phyloP scores from a whole-genome alignment of 2,888 invertebrate species.

The Unio delphinus region DNA sequence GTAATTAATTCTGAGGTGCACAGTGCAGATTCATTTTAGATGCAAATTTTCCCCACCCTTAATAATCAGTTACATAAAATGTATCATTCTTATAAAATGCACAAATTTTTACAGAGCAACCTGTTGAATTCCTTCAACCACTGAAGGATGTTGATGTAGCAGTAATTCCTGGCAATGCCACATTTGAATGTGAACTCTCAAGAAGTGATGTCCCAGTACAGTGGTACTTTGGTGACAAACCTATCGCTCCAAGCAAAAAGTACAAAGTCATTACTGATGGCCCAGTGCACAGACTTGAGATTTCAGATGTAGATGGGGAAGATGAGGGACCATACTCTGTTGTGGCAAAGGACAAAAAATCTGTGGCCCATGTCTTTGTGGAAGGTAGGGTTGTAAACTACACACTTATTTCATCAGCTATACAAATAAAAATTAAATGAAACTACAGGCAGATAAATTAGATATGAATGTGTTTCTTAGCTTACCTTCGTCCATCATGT shows the following conservation, averaged over 20 bases:
- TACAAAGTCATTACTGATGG: conserved; percentile 63
- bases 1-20: too few relatives aligned
- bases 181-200: conserved; percentile 85
- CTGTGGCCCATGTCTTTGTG: conserved; percentile 64
- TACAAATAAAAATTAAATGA: too few relatives aligned
- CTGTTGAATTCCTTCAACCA: conserved; percentile 61
- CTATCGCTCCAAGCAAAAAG: conserved; percentile 77
- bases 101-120: conserved; percentile 55
- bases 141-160: conserved; percentile 62
- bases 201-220: conserved; percentile 76
- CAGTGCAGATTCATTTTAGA: too few relatives aligned
- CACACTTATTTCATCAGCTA: too few relatives aligned
- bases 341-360: conserved; percentile 59
- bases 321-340: conserved; percentile 66
- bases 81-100: too few relatives aligned
- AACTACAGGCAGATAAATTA: too few relatives aligned
- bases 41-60: too few relatives aligned
- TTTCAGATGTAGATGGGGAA: conserved; percentile 56
- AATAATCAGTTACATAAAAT: too few relatives aligned
- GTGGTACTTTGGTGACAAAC: conserved; percentile 89
- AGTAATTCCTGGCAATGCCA: conserved; percentile 59
- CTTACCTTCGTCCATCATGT: too few relatives aligned
- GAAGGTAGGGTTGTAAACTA: conserved; percentile 54
- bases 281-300: conserved; percentile 58
- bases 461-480: too few relatives aligned